phyloP scores from a whole-genome alignment of 2,888 invertebrate genomes.

The Eumerus sabulonum region DNA sequence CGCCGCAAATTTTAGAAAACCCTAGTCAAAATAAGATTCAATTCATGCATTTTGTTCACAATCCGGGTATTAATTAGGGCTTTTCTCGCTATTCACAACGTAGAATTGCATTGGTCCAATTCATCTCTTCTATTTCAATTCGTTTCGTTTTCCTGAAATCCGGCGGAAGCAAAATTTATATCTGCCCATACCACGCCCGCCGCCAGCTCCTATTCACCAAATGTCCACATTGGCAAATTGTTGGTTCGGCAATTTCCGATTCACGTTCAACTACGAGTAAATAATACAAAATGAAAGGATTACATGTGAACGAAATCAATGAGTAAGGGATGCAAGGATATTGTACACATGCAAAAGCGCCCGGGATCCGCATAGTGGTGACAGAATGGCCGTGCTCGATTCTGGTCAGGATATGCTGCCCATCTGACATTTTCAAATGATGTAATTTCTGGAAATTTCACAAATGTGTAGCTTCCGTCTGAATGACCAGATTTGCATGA shows the following conservation, averaged over 20 bases:
- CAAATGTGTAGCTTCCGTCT: constrained; percentile 64
- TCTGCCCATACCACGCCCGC: too few relatives aligned
- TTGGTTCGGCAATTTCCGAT: constrained; percentile 58
- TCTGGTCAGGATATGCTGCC: constrained; percentile 45
- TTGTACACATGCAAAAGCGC: constrained; percentile 15
- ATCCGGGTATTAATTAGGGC: too few relatives aligned
- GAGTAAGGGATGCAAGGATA: not conserved
- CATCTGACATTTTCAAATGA: constrained; percentile 65
- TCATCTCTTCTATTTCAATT: too few relatives aligned
- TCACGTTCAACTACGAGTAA: constrained; percentile 49
- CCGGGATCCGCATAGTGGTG: constrained; percentile 26
- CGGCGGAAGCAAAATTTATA: too few relatives aligned
- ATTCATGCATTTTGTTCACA: too few relatives aligned
- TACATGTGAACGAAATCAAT: constrained; percentile 5
- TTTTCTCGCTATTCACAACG: too few relatives aligned
- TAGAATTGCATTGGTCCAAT: too few relatives aligned
- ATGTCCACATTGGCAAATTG: constrained; percentile 53
- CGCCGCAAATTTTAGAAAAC: too few relatives aligned
- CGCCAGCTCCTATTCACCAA: too few relatives aligned
- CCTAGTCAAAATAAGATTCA: too few relatives aligned
- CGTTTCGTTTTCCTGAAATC: too few relatives aligned
- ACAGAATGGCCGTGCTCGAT: constrained; percentile 31
- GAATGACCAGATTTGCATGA: constrained; percentile 66
- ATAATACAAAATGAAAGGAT: constrained; percentile 54
- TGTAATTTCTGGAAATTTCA: constrained; percentile 61